Evolutionary conservation across 2,113 vertebrate species (phyloP).

Genomic region (Equus quagga): DNA sequence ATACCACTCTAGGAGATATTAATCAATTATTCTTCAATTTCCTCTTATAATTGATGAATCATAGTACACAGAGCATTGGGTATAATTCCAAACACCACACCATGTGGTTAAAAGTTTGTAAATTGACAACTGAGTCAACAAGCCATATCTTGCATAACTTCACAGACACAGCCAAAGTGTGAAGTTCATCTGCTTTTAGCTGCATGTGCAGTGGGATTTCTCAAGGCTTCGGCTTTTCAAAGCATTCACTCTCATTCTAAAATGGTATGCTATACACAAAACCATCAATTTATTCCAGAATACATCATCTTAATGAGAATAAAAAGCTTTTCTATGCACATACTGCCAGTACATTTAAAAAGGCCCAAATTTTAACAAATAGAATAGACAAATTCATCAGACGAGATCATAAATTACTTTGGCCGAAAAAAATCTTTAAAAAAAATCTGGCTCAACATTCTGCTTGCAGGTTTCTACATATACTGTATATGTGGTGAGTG

Average conservation of each 20-base stretch:
- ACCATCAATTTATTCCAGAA: slow-evolving; percentile 81
- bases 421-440: slow-evolving; percentile 81
- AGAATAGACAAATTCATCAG: slow-evolving; percentile 79
- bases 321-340: slow-evolving; percentile 82
- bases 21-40: not conserved
- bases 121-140: not conserved
- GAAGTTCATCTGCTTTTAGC: not conserved
- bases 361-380: slow-evolving; percentile 83
- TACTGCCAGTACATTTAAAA: slow-evolving; percentile 78
- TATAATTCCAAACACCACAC: slow-evolving; percentile 40
- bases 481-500: not conserved
- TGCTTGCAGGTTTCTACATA: slow-evolving; percentile 75
- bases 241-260: slow-evolving; percentile 78
- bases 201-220: not conserved
- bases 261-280: slow-evolving; percentile 78
- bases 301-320: slow-evolving; percentile 78
- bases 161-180: not conserved
- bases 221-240: slow-evolving; percentile 74
- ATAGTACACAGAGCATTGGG: slow-evolving; percentile 23
- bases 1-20: slow-evolving; percentile 31
- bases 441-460: slow-evolving; percentile 85
- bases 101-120: not conserved
- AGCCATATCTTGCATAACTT: not conserved
- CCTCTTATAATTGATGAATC: not conserved
- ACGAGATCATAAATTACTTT: slow-evolving; percentile 85